phyloP scores from a whole-genome alignment of 2,888 invertebrate genomes.

The Volucella inflata region DNA sequence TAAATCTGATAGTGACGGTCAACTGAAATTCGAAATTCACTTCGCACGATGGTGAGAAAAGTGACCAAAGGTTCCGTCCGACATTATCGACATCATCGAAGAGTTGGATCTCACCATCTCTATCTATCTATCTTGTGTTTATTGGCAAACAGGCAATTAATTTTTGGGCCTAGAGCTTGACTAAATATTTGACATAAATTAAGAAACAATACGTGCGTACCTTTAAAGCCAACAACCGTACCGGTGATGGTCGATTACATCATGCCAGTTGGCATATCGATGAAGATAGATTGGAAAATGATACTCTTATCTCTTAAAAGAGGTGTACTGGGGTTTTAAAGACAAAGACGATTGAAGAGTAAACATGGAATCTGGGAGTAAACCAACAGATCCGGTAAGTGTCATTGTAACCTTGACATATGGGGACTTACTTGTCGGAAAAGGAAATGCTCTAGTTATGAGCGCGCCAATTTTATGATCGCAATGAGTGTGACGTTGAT shows the following conservation, averaged over 20 bases:
- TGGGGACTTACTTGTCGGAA: background rate
- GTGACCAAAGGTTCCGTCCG: constrained; percentile 38
- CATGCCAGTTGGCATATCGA: constrained; percentile 48
- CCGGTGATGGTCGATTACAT: constrained; percentile 57
- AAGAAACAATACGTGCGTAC: constrained; percentile 57
- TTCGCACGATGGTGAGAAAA: constrained; percentile 67
- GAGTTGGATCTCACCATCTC: background rate
- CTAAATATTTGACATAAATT: constrained; percentile 71
- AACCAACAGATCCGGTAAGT: constrained; percentile 7
- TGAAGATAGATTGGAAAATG: constrained; percentile 23
- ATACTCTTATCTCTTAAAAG: background rate
- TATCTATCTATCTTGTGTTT: constrained; percentile 33
- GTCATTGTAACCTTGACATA: constrained; percentile 9
- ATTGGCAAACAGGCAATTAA: constrained; percentile 60
- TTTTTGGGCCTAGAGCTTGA: constrained; percentile 63
- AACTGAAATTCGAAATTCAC: constrained; percentile 31
- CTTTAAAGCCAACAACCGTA: constrained; percentile 60
- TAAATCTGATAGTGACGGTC: constrained; percentile 35
- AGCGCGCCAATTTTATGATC: background rate
- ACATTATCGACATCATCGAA: too few relatives aligned
- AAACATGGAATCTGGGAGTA: background rate
- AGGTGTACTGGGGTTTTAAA: background rate
- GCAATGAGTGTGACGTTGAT: background rate
- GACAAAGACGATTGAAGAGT: background rate
- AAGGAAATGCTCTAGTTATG: constrained; percentile 32